phyloP scores from a whole-genome alignment of 2,888 invertebrate species.

The Polietes domitor region DNA sequence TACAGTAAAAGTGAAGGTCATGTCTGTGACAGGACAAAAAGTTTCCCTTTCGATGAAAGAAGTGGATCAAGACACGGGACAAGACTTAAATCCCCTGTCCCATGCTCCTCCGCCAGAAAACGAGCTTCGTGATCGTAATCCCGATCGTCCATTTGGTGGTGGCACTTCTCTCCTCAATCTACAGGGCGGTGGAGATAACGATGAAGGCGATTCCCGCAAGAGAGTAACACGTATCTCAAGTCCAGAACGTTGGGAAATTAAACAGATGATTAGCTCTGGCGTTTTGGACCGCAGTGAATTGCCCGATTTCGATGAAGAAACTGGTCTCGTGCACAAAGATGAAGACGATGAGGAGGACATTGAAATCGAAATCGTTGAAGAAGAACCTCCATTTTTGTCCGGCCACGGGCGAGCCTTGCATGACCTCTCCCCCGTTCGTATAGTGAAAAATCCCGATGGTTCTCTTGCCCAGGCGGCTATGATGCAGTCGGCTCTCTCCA shows the following conservation, averaged over 20 bases:
- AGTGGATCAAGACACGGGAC: constrained; percentile 96
- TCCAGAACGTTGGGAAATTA: constrained; percentile 98
- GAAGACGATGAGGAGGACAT: constrained; percentile 98
- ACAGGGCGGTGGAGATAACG: constrained; percentile 85
- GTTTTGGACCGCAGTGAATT: constrained; percentile 95
- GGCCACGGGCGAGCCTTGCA: constrained; percentile 95
- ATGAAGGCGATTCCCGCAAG: constrained; percentile 91
- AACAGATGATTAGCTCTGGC: constrained; percentile 97
- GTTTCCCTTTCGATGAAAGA: constrained; percentile 98
- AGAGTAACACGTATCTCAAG: constrained; percentile 95
- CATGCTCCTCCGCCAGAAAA: constrained; percentile 84
- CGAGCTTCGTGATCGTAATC: constrained; percentile 87
- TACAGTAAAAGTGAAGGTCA: constrained; percentile 94
- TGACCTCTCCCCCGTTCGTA: constrained; percentile 95
- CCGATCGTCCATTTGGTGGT: constrained; percentile 90
- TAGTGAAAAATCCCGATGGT: constrained; percentile 99
- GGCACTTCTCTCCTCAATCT: constrained; percentile 83
- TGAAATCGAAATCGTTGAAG: constrained; percentile 98
- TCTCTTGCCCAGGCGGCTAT: constrained; percentile 99
- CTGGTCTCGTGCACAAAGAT: constrained; percentile 92
- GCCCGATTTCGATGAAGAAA: constrained; percentile 98
- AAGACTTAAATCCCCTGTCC: constrained; percentile 94
- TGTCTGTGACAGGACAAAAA: constrained; percentile 96
- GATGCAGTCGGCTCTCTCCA: constrained; percentile 99
- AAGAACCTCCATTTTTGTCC: constrained; percentile 97